Evolutionary conservation across 2,797 vertebrate species (phyloP).

Genomic region (Lemur catta): DNA sequence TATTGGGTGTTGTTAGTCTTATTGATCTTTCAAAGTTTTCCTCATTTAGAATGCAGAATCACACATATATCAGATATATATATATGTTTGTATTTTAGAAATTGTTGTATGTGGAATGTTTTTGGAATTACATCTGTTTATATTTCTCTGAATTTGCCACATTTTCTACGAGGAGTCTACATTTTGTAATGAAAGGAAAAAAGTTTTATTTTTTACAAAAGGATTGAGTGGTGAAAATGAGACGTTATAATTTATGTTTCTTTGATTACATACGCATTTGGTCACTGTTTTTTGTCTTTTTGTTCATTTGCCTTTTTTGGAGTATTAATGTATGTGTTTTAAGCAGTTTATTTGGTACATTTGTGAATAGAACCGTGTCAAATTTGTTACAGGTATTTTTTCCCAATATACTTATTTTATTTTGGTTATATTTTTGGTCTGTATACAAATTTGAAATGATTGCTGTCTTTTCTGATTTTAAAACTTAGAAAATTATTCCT

Average conservation of each 20-base stretch:
- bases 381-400: background rate
- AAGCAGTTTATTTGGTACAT: background rate
- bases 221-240: background rate
- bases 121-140: constrained; percentile 7
- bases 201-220: background rate
- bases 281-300: background rate
- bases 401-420: background rate
- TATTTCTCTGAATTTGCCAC: background rate
- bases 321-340: background rate
- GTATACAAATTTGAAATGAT: background rate
- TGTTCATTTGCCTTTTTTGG: background rate
- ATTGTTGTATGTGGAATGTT: background rate
- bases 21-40: background rate
- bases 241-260: background rate
- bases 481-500: background rate
- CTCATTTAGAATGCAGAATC: background rate
- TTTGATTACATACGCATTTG: background rate
- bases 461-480: background rate
- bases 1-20: background rate
- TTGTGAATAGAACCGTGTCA: background rate
- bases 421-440: constrained; percentile 7
- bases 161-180: background rate
- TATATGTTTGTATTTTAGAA: background rate
- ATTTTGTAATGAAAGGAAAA: background rate
- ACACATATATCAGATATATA: background rate